These are phyloP conservation scores for Coelopa frigida DNA, from an alignment of 1,140 invertebrate genomes.

Conservation along the genomic window DNA sequence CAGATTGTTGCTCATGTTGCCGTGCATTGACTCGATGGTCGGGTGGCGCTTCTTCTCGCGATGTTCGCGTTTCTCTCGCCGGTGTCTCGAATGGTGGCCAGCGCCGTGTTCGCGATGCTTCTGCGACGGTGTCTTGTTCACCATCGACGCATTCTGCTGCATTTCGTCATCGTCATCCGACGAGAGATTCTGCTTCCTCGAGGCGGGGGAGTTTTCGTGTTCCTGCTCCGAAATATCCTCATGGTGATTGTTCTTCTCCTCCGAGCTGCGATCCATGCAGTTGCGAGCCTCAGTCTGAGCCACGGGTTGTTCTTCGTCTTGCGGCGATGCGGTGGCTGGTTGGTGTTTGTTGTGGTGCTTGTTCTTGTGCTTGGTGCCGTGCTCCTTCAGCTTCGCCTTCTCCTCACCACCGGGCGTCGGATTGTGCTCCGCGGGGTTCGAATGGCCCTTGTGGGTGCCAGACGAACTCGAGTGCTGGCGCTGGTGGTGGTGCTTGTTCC, in stretches of 20 bases:
- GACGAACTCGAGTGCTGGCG: slow-evolving; percentile 10
- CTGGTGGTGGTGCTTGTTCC: slow-evolving; percentile 12
- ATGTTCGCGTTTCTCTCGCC: slow-evolving; percentile 36
- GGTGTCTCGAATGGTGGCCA: slow-evolving; percentile 25
- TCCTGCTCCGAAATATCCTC: slow-evolving; percentile 9
- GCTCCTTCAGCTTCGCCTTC: background rate
- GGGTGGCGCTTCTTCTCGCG: slow-evolving; percentile 40
- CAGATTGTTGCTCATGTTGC: slow-evolving; percentile 16
- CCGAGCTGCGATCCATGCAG: background rate
- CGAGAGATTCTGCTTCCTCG: background rate
- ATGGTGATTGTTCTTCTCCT: slow-evolving; percentile 5
- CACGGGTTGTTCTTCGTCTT: background rate
- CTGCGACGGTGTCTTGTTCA: background rate
- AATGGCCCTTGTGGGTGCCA: background rate
- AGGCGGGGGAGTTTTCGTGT: background rate
- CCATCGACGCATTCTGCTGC: background rate
- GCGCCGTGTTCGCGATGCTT: slow-evolving; percentile 7
- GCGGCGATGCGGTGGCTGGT: background rate
- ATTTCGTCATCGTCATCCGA: background rate
- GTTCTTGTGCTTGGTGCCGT: slow-evolving; percentile 3
- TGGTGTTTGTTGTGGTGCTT: slow-evolving; percentile 4
- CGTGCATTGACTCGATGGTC: slow-evolving; percentile 23
- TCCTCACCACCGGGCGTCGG: too few species aligned
- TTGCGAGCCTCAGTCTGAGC: background rate
- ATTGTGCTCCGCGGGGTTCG: background rate